Percentiles rank a stretch among this genome's conserved stretches.
These are phyloP conservation scores for Antigone vipio DNA, from an alignment of 2,113 vertebrate genomes.

Conservation along the genomic window DNA sequence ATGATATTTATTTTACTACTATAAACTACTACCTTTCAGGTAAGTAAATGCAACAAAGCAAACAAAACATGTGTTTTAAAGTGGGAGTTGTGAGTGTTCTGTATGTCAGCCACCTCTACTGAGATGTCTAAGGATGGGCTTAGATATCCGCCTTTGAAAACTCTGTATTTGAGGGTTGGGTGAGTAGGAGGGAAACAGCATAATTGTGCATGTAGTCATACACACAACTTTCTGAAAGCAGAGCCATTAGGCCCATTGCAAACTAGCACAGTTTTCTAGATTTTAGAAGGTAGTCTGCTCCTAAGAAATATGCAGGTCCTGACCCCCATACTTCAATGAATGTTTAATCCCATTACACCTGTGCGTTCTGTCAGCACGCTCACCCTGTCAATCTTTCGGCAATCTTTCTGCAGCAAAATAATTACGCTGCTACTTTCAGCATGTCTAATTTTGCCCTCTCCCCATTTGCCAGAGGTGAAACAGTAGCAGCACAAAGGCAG, in stretches of 20 bases:
- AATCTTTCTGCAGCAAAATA: constrained; percentile 17
- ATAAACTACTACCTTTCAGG: neutral
- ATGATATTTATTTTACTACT: neutral
- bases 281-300: neutral
- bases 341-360: constrained; percentile 17
- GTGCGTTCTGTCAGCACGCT: neutral
- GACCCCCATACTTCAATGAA: neutral
- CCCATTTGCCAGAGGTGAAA: constrained; percentile 4
- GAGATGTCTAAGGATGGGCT: neutral
- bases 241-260: neutral
- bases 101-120: neutral
- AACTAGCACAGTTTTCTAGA: neutral
- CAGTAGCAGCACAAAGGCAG: neutral
- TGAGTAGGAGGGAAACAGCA: neutral
- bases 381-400: neutral
- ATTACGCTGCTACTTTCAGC: neutral
- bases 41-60: neutral
- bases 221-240: neutral
- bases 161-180: neutral
- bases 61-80: neutral
- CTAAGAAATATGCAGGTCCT: neutral
- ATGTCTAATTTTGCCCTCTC: neutral
- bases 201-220: neutral
- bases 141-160: neutral
- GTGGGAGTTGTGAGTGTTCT: neutral